phyloP scores from a whole-genome alignment of 1,140 invertebrate genomes.

The Cardiocondyla obscurior region DNA sequence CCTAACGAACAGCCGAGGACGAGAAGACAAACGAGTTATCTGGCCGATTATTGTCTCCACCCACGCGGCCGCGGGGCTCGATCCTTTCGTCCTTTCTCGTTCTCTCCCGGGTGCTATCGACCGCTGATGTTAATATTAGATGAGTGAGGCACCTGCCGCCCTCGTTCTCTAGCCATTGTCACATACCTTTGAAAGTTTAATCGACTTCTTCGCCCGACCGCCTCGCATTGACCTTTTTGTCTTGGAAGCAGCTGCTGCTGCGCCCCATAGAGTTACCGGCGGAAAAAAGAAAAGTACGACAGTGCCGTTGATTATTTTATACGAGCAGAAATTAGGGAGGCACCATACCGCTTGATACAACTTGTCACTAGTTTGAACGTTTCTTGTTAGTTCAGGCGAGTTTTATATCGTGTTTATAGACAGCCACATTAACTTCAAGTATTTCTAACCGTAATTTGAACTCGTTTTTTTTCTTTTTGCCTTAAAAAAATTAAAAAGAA shows the following conservation, averaged over 20 bases:
- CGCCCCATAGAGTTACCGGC: neutral
- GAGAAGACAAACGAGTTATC: constrained; percentile 74
- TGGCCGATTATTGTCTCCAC: constrained; percentile 72
- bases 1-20: constrained; percentile 68
- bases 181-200: constrained; percentile 70
- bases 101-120: constrained; percentile 60
- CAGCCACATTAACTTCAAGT: neutral
- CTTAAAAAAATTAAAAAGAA: neutral
- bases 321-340: constrained; percentile 35
- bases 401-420: neutral
- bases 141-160: constrained; percentile 67
- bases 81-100: constrained; percentile 36
- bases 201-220: constrained; percentile 66
- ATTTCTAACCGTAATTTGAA: neutral
- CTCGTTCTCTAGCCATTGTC: constrained; percentile 71
- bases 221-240: constrained; percentile 61
- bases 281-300: constrained; percentile 9
- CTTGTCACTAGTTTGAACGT: constrained; percentile 1
- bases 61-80: constrained; percentile 52
- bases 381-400: neutral
- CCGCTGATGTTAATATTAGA: constrained; percentile 71
- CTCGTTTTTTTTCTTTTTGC: neutral
- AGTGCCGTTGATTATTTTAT: constrained; percentile 51
- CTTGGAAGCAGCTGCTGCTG: constrained; percentile 51
- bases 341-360: constrained; percentile 16